Conservation (phyloP, 2,888 invertebrate species). For the Trichopoda pennipes region DNA sequence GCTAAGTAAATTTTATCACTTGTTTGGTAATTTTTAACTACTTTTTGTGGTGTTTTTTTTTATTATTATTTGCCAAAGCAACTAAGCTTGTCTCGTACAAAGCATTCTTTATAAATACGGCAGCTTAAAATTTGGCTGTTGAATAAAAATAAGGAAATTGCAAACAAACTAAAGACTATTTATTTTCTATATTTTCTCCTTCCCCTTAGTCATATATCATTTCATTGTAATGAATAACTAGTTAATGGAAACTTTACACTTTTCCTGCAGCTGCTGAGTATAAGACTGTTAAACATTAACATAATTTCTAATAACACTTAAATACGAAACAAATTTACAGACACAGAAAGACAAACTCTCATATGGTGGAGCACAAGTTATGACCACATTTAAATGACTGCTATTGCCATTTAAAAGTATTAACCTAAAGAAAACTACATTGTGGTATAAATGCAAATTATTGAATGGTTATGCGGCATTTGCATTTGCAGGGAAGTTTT, state of each 20-base stretch:
- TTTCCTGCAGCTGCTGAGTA: constrained; percentile 5
- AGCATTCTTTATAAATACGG: not conserved
- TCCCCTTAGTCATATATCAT: constrained; percentile 42
- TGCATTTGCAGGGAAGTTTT: not conserved
- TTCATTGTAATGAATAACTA: constrained; percentile 59
- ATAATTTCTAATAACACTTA: constrained; percentile 51
- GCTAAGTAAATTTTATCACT: not conserved
- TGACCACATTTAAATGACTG: constrained; percentile 52
- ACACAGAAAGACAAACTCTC: not conserved
- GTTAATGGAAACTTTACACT: constrained; percentile 34
- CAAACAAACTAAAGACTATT: constrained; percentile 48
- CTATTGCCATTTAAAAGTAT: constrained; percentile 53
- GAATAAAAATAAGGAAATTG: not conserved
- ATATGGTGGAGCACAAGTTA: constrained; percentile 45
- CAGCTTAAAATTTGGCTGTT: not conserved
- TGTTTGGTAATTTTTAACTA: too few species aligned
- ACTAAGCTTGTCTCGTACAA: too few species aligned
- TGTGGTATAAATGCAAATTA: constrained; percentile 1
- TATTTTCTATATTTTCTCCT: constrained; percentile 7
- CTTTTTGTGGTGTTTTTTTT: too few species aligned
- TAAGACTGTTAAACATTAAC: constrained; percentile 57
- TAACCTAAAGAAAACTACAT: constrained; percentile 23
- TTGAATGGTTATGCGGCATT: constrained; percentile 11
- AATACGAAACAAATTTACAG: not conserved
- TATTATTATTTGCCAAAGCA: too few species aligned